Percentiles rank a stretch among this genome's conserved stretches.
phyloP scores from a whole-genome alignment of 2,888 invertebrate species.

The Omphaloscelis lunosa region DNA sequence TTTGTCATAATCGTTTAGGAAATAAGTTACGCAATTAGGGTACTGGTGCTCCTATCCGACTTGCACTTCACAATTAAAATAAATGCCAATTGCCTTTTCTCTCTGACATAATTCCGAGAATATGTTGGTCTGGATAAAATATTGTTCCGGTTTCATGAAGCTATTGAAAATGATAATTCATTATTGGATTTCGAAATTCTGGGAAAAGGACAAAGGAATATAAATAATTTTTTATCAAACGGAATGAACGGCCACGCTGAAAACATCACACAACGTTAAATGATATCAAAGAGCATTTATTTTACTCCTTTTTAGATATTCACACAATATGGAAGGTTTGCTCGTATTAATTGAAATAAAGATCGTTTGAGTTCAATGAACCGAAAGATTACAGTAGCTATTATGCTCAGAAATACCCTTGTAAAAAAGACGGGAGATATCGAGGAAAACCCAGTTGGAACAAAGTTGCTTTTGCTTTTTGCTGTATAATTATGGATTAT shows the following conservation, averaged over 20 bases:
- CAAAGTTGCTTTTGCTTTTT: too few species aligned
- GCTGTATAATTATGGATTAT: too few species aligned
- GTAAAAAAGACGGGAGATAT: too few species aligned
- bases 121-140: constrained; percentile 1
- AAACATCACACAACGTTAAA: constrained; percentile 13
- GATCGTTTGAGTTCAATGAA: too few species aligned
- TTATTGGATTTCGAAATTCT: constrained; percentile 7
- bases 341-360: too few species aligned
- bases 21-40: too few species aligned
- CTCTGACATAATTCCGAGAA: neutral
- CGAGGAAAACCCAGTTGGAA: too few species aligned
- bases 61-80: neutral
- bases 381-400: too few species aligned
- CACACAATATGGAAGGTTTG: neutral
- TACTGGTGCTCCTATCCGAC: too few species aligned
- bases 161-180: constrained; percentile 24
- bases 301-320: neutral
- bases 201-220: constrained; percentile 5
- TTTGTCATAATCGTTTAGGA: too few species aligned
- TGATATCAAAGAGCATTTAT: constrained; percentile 16
- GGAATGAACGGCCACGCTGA: constrained; percentile 3
- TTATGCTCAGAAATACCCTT: too few species aligned
- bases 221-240: constrained; percentile 28
- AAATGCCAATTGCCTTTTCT: neutral
- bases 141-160: constrained; percentile 11